phyloP scores from a whole-genome alignment of 2,888 invertebrate genomes.

The Eledona agricola region DNA sequence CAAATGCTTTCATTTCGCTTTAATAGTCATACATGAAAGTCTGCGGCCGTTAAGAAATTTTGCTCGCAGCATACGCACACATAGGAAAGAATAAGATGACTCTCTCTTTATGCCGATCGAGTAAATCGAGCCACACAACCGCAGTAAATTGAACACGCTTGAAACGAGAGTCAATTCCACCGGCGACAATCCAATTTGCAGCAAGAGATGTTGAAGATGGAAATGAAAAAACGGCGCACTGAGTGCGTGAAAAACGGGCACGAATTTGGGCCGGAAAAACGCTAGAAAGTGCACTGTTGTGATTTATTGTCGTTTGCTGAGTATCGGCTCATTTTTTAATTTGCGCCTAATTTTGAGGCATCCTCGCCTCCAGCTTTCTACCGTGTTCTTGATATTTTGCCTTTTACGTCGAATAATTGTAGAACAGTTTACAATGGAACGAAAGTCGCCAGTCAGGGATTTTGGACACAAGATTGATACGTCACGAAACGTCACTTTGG shows the following conservation, averaged over 20 bases:
- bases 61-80: conserved; percentile 41
- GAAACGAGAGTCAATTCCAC: conserved; percentile 28
- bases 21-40: conserved; percentile 35
- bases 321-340: too few relatives aligned
- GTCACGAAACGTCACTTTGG: conserved; percentile 20
- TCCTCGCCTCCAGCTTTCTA: too few relatives aligned
- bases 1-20: conserved; percentile 35
- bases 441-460: conserved; percentile 9
- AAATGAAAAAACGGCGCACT: conserved; percentile 10
- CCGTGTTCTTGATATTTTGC: too few relatives aligned
- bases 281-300: too few relatives aligned
- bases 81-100: conserved; percentile 27
- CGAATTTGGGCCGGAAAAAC: too few relatives aligned
- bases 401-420: too few relatives aligned
- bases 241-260: conserved; percentile 10
- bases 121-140: conserved; percentile 25
- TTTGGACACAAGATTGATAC: conserved; percentile 5
- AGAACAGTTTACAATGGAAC: too few relatives aligned
- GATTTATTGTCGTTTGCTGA: too few relatives aligned
- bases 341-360: too few relatives aligned
- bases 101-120: conserved; percentile 30
- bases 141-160: conserved; percentile 28
- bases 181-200: conserved; percentile 24
- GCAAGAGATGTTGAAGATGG: conserved; percentile 19
- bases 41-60: conserved; percentile 43